Evolutionary conservation across 2,888 invertebrate genomes (phyloP).

Genomic region (Plusia festucae): DNA sequence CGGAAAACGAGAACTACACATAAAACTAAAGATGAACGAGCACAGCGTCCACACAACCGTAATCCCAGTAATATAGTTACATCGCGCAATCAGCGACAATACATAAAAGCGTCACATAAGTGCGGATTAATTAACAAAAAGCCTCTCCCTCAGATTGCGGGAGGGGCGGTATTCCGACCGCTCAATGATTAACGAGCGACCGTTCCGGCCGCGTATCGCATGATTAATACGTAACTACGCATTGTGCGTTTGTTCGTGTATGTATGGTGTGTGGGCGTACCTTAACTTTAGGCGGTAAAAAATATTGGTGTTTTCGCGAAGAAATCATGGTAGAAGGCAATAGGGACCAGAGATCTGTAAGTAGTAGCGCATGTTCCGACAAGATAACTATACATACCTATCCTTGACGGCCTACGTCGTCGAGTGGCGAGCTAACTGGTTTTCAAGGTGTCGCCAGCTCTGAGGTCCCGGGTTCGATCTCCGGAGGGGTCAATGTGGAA

Average conservation of each 20-base stretch:
- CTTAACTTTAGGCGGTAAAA: conserved; percentile 49
- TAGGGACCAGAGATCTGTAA: too few species aligned
- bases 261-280: conserved; percentile 57
- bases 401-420: too few species aligned
- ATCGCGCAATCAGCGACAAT: conserved; percentile 57
- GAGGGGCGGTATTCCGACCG: conserved; percentile 75
- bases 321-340: conserved; percentile 9
- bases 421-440: too few species aligned
- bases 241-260: conserved; percentile 69
- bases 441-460: too few species aligned
- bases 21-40: not conserved
- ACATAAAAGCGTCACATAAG: conserved; percentile 68
- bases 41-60: not conserved
- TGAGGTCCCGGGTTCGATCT: too few species aligned
- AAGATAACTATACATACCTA: too few species aligned
- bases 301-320: conserved; percentile 28
- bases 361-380: too few species aligned
- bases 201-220: conserved; percentile 80
- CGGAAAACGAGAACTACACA: not conserved
- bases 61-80: conserved; percentile 22
- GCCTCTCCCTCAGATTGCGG: conserved; percentile 71
- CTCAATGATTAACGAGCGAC: conserved; percentile 85
- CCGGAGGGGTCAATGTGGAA: too few species aligned
- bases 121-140: conserved; percentile 88
- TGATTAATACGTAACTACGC: conserved; percentile 86